Conservation (phyloP, 2,113 vertebrate genomes). For the Sisor rabdophorus region DNA sequence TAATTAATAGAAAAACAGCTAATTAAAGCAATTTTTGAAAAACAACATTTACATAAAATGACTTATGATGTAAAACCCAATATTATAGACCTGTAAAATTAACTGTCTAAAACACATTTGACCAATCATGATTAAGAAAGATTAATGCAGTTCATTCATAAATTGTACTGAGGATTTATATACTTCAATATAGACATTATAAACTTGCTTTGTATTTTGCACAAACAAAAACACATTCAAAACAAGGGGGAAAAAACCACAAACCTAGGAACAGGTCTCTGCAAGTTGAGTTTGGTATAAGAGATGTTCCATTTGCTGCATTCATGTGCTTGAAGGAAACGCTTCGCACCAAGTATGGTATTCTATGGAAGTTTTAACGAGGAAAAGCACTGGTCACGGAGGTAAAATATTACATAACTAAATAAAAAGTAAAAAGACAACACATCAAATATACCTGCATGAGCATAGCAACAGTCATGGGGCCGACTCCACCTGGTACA, state of each 20-base stretch:
- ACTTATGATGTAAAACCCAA: no score
- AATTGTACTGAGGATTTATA: neutral
- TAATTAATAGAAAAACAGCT: no score
- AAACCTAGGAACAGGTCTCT: slow-evolving; percentile 87
- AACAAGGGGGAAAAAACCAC: neutral
- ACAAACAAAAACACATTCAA: neutral
- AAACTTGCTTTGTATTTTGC: neutral
- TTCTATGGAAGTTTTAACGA: slow-evolving; percentile 75
- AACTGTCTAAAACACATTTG: no score
- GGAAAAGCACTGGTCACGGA: slow-evolving; percentile 1
- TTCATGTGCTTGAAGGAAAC: slow-evolving; percentile 77
- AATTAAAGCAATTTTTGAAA: no score
- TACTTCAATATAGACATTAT: neutral
- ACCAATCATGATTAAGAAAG: no score
- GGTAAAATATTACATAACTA: neutral
- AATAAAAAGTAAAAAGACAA: neutral
- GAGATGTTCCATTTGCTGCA: slow-evolving; percentile 85
- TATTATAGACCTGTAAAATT: no score
- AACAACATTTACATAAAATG: no score
- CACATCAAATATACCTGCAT: slow-evolving; percentile 78
- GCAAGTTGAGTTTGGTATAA: slow-evolving; percentile 77
- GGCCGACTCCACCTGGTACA: slow-evolving; percentile 93
- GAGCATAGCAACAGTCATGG: slow-evolving; percentile 98
- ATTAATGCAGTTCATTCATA: no score
- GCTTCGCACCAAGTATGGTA: slow-evolving; percentile 86